Conservation (phyloP, 1,140 invertebrate genomes). For the Onthophagus taurus region DNA sequence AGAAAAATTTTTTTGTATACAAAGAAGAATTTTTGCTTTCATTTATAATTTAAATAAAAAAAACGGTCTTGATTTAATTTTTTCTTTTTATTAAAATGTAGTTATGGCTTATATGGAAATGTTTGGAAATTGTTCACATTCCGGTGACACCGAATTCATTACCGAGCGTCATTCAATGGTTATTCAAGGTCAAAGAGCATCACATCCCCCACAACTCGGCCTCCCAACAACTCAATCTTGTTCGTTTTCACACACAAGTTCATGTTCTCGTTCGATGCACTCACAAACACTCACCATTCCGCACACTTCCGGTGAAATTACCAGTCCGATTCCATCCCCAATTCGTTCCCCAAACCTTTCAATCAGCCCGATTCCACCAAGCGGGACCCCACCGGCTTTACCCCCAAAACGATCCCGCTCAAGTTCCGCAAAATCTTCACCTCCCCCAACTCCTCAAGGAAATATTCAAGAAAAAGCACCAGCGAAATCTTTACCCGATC, state of each 20-base stretch:
- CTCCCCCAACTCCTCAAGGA: slow-evolving; percentile 34
- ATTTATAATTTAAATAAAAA: too few relatives aligned
- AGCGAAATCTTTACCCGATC: slow-evolving; percentile 30
- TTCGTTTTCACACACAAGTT: slow-evolving; percentile 41
- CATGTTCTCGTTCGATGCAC: slow-evolving; percentile 31
- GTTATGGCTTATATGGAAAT: slow-evolving; percentile 96
- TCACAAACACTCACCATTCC: slow-evolving; percentile 39
- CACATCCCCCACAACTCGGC: slow-evolving; percentile 40
- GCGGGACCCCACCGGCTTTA: slow-evolving; percentile 54
- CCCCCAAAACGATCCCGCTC: slow-evolving; percentile 54
- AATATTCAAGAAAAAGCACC: slow-evolving; percentile 18
- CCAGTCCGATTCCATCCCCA: slow-evolving; percentile 21
- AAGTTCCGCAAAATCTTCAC: slow-evolving; percentile 28
- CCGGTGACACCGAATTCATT: slow-evolving; percentile 60
- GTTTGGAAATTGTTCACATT: slow-evolving; percentile 80
- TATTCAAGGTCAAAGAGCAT: slow-evolving; percentile 54
- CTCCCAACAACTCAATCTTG: slow-evolving; percentile 49
- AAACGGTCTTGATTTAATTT: too few relatives aligned
- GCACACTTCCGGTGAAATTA: slow-evolving; percentile 33
- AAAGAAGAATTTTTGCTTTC: too few relatives aligned
- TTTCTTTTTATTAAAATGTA: too few relatives aligned
- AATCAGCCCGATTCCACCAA: slow-evolving; percentile 13
- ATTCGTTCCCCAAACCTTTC: slow-evolving; percentile 26
- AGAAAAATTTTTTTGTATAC: too few relatives aligned
- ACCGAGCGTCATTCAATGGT: slow-evolving; percentile 78